phyloP scores from a whole-genome alignment of 2,797 vertebrate species.

The Tenualosa ilisha region DNA sequence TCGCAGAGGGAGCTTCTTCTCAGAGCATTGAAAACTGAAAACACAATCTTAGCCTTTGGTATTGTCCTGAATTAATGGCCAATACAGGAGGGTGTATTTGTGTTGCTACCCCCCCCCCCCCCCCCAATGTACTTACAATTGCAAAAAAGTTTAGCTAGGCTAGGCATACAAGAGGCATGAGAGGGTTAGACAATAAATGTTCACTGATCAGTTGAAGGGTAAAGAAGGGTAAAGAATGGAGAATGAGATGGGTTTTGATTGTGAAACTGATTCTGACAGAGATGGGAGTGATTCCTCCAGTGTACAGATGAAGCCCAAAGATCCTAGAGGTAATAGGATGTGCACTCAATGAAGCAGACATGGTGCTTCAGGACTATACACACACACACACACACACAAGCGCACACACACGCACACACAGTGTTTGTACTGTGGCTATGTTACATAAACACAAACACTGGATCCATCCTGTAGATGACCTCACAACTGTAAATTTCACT shows the following conservation, averaged over 20 bases:
- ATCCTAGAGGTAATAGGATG: constrained; percentile 3
- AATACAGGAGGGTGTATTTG: background rate
- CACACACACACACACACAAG: background rate
- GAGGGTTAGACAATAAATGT: background rate
- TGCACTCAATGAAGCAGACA: constrained; percentile 9
- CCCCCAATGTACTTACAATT: background rate
- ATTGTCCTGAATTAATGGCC: background rate
- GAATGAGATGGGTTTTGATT: background rate
- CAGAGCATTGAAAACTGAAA: background rate
- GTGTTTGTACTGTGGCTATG: background rate
- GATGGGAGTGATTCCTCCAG: background rate
- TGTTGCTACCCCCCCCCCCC: background rate
- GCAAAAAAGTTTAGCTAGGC: background rate
- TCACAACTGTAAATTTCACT: background rate
- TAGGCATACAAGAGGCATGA: background rate
- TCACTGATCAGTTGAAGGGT: background rate
- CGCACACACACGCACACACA: constrained; percentile 9
- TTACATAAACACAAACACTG: background rate
- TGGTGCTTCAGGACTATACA: background rate
- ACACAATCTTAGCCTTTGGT: background rate
- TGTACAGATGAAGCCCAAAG: background rate
- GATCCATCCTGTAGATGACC: background rate
- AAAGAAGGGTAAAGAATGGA: background rate
- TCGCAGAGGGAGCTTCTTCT: background rate
- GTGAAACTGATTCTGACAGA: constrained; percentile 1